Conservation (phyloP, 2,888 invertebrate genomes). For the Andricus quercusramuli region DNA sequence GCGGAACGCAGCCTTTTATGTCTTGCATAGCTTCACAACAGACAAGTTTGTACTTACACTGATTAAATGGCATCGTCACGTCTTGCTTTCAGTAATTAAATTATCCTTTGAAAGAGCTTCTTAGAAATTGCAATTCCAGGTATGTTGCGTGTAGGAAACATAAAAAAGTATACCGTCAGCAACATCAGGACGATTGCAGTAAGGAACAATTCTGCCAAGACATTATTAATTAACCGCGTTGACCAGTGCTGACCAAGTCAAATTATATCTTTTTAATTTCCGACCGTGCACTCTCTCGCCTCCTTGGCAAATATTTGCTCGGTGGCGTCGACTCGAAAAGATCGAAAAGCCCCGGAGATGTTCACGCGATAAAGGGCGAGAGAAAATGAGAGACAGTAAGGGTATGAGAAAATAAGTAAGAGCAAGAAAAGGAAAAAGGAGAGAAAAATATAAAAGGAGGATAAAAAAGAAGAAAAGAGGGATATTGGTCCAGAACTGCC, state of each 20-base stretch:
- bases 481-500: conserved; percentile 47
- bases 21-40: neutral
- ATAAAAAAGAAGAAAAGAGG: conserved; percentile 26
- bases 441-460: conserved; percentile 38
- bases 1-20: neutral
- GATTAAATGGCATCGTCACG: conserved; percentile 26
- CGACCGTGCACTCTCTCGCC: conserved; percentile 48
- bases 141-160: conserved; percentile 25
- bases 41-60: conserved; percentile 13
- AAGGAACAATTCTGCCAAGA: conserved; percentile 4
- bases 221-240: conserved; percentile 30
- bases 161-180: conserved; percentile 16
- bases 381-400: conserved; percentile 20
- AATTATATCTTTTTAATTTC: conserved; percentile 41
- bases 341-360: conserved; percentile 57
- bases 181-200: conserved; percentile 24
- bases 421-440: conserved; percentile 6
- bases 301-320: conserved; percentile 66
- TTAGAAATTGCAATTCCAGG: neutral
- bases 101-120: conserved; percentile 33
- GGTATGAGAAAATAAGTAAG: conserved; percentile 28
- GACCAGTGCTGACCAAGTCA: conserved; percentile 35
- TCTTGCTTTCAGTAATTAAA: conserved; percentile 35
- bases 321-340: conserved; percentile 58
- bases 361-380: conserved; percentile 41